phyloP scores from a whole-genome alignment of 2,888 invertebrate genomes.

The Drosophila kambysellisi region DNA sequence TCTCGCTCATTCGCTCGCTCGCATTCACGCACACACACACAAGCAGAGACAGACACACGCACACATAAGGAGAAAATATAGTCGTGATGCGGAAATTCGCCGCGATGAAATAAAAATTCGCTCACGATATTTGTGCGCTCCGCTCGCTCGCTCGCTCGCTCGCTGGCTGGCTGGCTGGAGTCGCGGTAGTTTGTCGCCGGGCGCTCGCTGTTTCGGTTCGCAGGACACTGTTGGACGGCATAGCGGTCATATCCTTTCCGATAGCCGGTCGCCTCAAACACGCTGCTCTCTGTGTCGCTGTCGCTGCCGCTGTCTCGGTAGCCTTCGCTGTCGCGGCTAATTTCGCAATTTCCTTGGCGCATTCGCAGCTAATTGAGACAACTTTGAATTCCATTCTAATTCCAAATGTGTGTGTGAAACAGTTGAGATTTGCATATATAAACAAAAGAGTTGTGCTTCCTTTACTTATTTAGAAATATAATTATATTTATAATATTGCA shows the following conservation, averaged over 20 bases:
- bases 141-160: constrained; percentile 56
- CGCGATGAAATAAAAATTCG: constrained; percentile 82
- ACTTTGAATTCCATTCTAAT: constrained; percentile 7
- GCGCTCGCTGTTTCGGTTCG: constrained; percentile 82
- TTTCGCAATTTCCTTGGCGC: constrained; percentile 46
- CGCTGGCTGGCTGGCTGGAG: constrained; percentile 41
- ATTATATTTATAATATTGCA: neutral
- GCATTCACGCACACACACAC: constrained; percentile 29
- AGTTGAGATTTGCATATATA: constrained; percentile 15
- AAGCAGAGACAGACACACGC: constrained; percentile 14
- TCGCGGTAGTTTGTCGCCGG: constrained; percentile 82
- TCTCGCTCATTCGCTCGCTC: constrained; percentile 46
- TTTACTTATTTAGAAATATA: constrained; percentile 2
- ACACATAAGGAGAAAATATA: constrained; percentile 54
- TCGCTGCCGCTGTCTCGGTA: neutral
- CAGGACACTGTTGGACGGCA: constrained; percentile 72
- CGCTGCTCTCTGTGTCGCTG: constrained; percentile 39
- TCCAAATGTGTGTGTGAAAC: constrained; percentile 18
- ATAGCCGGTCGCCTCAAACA: constrained; percentile 75
- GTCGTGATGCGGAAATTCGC: constrained; percentile 77
- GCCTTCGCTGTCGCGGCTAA: constrained; percentile 52
- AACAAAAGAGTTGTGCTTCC: constrained; percentile 36
- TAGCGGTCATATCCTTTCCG: constrained; percentile 82
- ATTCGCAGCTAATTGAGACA: constrained; percentile 32
- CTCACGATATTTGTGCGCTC: constrained; percentile 65